These are phyloP conservation scores for Platycheirus albimanus DNA, from an alignment of 2,888 invertebrate species.

Conservation along the genomic window DNA sequence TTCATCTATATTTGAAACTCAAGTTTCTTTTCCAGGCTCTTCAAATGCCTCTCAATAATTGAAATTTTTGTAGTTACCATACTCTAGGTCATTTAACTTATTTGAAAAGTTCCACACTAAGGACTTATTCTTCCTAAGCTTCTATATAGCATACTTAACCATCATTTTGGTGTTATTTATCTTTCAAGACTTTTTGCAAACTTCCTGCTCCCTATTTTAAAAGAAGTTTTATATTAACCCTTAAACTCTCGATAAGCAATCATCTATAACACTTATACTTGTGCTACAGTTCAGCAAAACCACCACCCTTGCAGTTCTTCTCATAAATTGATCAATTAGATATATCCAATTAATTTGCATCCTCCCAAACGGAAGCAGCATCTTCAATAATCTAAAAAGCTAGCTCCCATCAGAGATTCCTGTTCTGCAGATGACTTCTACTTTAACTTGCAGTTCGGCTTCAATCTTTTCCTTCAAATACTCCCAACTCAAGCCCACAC, in stretches of 20 bases:
- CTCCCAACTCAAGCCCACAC: background rate
- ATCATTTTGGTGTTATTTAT: conserved; percentile 5
- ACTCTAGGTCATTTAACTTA: too few relatives aligned
- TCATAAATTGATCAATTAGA: conserved; percentile 61
- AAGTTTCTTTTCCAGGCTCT: too few relatives aligned
- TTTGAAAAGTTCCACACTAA: too few relatives aligned
- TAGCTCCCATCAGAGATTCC: background rate
- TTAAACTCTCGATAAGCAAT: conserved; percentile 8
- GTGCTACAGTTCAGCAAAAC: background rate
- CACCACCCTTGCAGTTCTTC: conserved; percentile 28
- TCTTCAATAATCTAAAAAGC: conserved; percentile 52
- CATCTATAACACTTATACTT: conserved; percentile 31
- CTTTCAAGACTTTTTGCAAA: background rate
- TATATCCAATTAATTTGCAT: conserved; percentile 70
- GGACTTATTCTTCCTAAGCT: too few relatives aligned
- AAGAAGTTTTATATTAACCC: background rate
- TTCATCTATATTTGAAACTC: too few relatives aligned
- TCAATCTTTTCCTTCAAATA: background rate
- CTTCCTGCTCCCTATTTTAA: background rate
- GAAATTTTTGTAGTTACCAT: too few relatives aligned
- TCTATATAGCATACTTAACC: too few relatives aligned
- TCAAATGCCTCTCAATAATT: too few relatives aligned
- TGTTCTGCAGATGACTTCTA: conserved; percentile 38
- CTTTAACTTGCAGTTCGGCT: conserved; percentile 5
- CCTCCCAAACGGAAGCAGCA: conserved; percentile 51